Evolutionary conservation across 2,888 invertebrate genomes (phyloP).

Genomic region (Lepeophtheirus nordmannii): DNA sequence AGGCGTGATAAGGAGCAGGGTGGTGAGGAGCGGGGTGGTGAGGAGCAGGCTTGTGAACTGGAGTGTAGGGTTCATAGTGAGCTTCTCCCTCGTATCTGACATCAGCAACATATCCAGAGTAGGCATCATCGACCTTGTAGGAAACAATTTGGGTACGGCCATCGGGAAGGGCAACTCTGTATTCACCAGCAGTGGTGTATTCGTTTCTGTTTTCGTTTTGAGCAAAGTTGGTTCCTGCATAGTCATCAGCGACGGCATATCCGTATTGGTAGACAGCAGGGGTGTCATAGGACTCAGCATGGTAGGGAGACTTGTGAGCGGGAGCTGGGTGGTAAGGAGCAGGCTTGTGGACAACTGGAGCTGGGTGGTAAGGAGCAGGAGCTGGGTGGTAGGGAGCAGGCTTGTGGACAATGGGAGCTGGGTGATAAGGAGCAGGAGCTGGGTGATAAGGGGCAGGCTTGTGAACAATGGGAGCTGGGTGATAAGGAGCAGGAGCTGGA

Average conservation of each 20-base stretch:
- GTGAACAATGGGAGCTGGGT: neutral
- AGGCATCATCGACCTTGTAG: conserved; percentile 17
- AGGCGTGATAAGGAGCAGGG: conserved; percentile 4
- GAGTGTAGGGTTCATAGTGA: conserved; percentile 11
- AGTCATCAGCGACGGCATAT: conserved; percentile 11
- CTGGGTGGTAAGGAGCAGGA: conserved; percentile 2
- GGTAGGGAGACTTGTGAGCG: conserved; percentile 8
- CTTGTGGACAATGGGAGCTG: neutral
- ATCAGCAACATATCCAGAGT: conserved; percentile 19
- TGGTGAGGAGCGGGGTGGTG: conserved; percentile 1
- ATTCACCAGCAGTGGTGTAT: conserved; percentile 8
- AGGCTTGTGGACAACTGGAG: neutral
- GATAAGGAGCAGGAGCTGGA: conserved; percentile 1
- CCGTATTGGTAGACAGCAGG: conserved; percentile 20
- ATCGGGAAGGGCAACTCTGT: conserved; percentile 14
- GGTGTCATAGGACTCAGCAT: conserved; percentile 1
- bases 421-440: conserved; percentile 3
- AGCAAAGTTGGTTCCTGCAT: conserved; percentile 16
- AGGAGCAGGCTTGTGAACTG: conserved; percentile 7
- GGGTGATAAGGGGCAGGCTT: neutral
- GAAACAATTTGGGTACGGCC: conserved; percentile 14
- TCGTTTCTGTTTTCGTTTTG: conserved; percentile 11
- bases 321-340: conserved; percentile 3
- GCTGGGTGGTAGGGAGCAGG: neutral
- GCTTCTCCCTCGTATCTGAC: conserved; percentile 22